Evolutionary conservation across 2,113 vertebrate genomes (phyloP).

Genomic region (Mustelus asterias): DNA sequence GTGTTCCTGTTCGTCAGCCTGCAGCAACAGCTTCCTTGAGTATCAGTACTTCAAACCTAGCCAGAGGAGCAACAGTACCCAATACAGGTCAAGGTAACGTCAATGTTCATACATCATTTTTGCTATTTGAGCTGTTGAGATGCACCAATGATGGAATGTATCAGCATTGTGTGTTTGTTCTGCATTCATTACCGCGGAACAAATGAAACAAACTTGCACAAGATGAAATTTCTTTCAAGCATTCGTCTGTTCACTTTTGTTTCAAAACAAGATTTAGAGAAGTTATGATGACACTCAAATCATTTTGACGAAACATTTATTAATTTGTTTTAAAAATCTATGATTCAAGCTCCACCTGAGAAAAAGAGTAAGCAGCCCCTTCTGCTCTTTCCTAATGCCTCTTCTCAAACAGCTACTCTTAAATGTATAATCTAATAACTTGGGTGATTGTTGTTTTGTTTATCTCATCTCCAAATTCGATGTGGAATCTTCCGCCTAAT

Average conservation of each 20-base stretch:
- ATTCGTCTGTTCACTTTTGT: not conserved
- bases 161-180: not conserved
- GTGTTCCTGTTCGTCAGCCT: constrained; percentile 13
- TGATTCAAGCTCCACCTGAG: not conserved
- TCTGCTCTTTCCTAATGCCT: not conserved
- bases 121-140: not conserved
- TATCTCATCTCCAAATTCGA: not conserved
- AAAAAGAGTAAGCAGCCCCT: not conserved
- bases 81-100: constrained; percentile 27
- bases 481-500: not conserved
- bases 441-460: not conserved
- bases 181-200: not conserved
- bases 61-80: not conserved
- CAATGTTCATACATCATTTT: not conserved
- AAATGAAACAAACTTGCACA: not conserved
- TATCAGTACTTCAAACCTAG: not conserved
- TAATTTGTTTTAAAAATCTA: not conserved
- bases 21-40: not conserved
- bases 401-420: not conserved
- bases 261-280: not conserved
- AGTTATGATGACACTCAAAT: not conserved
- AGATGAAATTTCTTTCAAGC: not conserved
- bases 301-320: not conserved
- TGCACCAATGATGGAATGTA: not conserved
- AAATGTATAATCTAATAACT: not conserved